Evolutionary conservation across 2,888 invertebrate genomes (phyloP).

Genomic region (Theretra japonica): DNA sequence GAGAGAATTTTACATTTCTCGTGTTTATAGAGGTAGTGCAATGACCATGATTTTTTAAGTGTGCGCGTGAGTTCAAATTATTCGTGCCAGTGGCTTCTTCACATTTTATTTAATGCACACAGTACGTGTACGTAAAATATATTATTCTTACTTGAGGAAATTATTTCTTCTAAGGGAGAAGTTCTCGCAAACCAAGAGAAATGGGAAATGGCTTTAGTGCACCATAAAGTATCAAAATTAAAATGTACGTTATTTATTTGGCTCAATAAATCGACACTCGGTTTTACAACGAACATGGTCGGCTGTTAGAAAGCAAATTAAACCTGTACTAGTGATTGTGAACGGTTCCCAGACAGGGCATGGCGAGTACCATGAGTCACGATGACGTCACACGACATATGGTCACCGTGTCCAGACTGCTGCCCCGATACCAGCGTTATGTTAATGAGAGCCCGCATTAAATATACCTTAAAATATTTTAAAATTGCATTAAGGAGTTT

Average conservation of each 20-base stretch:
- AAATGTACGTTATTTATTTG: background rate
- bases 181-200: no score
- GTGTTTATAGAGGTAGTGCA: background rate
- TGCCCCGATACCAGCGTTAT: constrained; percentile 31
- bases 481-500: constrained; percentile 15
- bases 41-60: background rate
- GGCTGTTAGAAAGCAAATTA: constrained; percentile 21
- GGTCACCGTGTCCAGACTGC: constrained; percentile 37
- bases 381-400: constrained; percentile 56
- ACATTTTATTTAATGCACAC: background rate
- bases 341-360: constrained; percentile 52
- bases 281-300: background rate
- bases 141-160: no score
- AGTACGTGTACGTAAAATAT: no score
- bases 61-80: constrained; percentile 3
- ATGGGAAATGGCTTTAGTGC: no score
- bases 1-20: constrained; percentile 4
- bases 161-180: no score
- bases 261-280: background rate
- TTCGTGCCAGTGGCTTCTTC: constrained; percentile 5
- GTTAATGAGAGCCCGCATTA: constrained; percentile 30
- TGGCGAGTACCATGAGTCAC: constrained; percentile 49
- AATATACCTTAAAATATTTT: constrained; percentile 25
- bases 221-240: no score
- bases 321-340: constrained; percentile 40